phyloP scores from a whole-genome alignment of 1,140 invertebrate species.

The Trissolcus basalis region DNA sequence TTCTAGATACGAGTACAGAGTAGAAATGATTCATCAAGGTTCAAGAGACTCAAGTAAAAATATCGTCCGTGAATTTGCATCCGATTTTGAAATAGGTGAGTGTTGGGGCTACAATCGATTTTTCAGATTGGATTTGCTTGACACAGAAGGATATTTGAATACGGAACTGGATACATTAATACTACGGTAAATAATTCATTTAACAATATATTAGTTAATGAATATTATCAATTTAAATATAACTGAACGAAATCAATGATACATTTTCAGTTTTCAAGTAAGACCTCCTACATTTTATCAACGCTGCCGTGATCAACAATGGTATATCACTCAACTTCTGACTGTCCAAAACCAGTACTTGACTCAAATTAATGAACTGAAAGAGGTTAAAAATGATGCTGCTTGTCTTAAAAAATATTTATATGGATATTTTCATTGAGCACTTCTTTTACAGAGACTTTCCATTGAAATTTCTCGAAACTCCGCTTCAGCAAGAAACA shows the following conservation, averaged over 20 bases:
- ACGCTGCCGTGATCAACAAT: conserved; percentile 93
- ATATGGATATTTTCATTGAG: neutral
- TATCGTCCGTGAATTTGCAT: conserved; percentile 93
- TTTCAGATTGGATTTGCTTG: conserved; percentile 91
- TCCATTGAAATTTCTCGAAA: conserved; percentile 82
- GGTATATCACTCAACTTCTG: conserved; percentile 92
- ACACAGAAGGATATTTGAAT: conserved; percentile 91
- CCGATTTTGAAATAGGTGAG: conserved; percentile 97
- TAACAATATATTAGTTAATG: too few relatives aligned
- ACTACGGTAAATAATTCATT: conserved; percentile 77
- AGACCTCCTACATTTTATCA: conserved; percentile 95
- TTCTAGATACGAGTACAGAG: conserved; percentile 91
- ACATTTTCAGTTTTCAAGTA: conserved; percentile 88
- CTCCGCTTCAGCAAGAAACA: conserved; percentile 76
- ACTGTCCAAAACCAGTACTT: conserved; percentile 87
- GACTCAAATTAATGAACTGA: conserved; percentile 89
- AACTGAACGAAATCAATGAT: too few relatives aligned
- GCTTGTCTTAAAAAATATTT: too few relatives aligned
- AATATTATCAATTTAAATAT: too few relatives aligned
- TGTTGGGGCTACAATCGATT: conserved; percentile 98
- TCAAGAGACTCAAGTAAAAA: conserved; percentile 91
- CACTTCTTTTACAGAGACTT: conserved; percentile 76
- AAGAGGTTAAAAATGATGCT: conserved; percentile 79
- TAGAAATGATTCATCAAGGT: conserved; percentile 96
- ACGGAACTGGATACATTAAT: conserved; percentile 85